Percentiles rank a stretch among this genome's conserved stretches.
These are phyloP conservation scores for Drosophila watanabei DNA, from an alignment of 1,140 invertebrate species.

Conservation along the genomic window DNA sequence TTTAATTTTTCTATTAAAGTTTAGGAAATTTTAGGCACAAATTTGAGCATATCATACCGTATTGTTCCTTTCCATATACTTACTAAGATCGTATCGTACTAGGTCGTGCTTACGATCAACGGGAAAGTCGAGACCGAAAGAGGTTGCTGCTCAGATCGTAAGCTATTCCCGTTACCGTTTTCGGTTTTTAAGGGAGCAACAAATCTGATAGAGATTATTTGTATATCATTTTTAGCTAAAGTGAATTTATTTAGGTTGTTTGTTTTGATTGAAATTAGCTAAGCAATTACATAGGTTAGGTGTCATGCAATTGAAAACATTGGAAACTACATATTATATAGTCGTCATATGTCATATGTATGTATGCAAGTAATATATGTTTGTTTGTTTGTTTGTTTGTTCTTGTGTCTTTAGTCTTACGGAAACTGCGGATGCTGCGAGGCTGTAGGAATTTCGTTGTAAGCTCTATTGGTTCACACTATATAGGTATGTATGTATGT, in stretches of 20 bases:
- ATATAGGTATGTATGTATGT: slow-evolving; percentile 15
- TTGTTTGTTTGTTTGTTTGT: slow-evolving; percentile 18
- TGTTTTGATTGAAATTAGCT: slow-evolving; percentile 48
- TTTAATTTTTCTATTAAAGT: too few relatives aligned
- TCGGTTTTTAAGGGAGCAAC: not conserved
- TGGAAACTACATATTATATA: slow-evolving; percentile 32
- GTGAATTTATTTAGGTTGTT: slow-evolving; percentile 41
- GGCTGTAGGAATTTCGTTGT: slow-evolving; percentile 72
- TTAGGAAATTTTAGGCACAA: too few relatives aligned
- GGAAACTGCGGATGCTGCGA: slow-evolving; percentile 29
- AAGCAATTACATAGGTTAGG: slow-evolving; percentile 38
- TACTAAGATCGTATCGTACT: not conserved
- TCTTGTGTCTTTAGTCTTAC: slow-evolving; percentile 2
- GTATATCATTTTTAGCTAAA: slow-evolving; percentile 5
- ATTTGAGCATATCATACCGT: too few relatives aligned
- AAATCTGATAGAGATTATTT: not conserved
- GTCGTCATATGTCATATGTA: slow-evolving; percentile 15
- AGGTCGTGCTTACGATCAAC: not conserved
- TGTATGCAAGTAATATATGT: slow-evolving; percentile 1
- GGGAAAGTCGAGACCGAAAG: not conserved
- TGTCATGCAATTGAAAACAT: slow-evolving; percentile 48
- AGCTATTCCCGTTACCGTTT: not conserved
- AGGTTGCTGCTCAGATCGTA: too few relatives aligned
- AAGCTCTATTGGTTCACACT: slow-evolving; percentile 71
- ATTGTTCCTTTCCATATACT: too few relatives aligned